Conservation (phyloP, 2,888 invertebrate genomes). For the Tetragonisca angustula region DNA sequence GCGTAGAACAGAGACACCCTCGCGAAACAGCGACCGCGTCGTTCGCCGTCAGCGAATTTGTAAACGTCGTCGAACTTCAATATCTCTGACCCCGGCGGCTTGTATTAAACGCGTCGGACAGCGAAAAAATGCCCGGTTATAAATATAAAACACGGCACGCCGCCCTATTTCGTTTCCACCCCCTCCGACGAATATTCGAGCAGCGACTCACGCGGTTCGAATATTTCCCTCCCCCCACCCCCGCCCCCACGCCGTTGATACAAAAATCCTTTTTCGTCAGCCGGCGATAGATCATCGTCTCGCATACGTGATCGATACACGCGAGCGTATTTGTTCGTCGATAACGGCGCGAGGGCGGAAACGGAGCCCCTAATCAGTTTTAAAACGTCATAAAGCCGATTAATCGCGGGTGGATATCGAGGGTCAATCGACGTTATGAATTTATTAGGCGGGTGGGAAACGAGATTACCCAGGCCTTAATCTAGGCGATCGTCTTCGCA, state of each 20-base stretch:
- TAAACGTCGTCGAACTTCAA: constrained; percentile 45
- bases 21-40: constrained; percentile 11
- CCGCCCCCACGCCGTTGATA: neutral
- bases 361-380: constrained; percentile 66
- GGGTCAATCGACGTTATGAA: constrained; percentile 69
- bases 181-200: constrained; percentile 33
- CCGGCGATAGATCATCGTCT: constrained; percentile 37
- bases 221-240: neutral
- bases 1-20: neutral
- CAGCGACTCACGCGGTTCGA: constrained; percentile 34
- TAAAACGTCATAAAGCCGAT: constrained; percentile 68
- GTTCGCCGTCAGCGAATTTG: constrained; percentile 41
- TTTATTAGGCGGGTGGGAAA: constrained; percentile 62
- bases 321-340: constrained; percentile 27
- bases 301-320: constrained; percentile 34
- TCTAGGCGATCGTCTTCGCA: constrained; percentile 31
- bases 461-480: constrained; percentile 57
- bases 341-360: constrained; percentile 27
- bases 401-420: constrained; percentile 64
- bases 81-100: constrained; percentile 32
- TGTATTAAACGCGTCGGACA: constrained; percentile 48
- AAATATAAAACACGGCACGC: constrained; percentile 43
- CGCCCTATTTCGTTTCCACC: neutral
- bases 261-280: constrained; percentile 11
- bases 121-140: constrained; percentile 50